phyloP scores from a whole-genome alignment of 2,888 invertebrate genomes.

The Calliphora vomitoria region DNA sequence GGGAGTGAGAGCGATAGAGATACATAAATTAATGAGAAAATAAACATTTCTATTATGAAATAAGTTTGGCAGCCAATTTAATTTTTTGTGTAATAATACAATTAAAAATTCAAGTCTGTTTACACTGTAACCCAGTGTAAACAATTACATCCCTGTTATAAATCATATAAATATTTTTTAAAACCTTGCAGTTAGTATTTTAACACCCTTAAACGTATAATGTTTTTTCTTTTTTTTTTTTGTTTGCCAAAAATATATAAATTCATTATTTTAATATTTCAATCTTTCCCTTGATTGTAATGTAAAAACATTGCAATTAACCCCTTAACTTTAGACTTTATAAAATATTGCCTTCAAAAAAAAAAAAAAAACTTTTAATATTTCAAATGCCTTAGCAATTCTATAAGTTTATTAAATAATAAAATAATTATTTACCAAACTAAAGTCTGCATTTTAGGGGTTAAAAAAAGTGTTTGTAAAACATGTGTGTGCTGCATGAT shows the following conservation, averaged over 20 bases:
- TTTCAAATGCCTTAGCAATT: too few relatives aligned
- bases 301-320: not conserved
- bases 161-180: not conserved
- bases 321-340: not conserved
- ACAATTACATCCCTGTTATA: not conserved
- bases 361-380: too few relatives aligned
- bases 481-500: not conserved
- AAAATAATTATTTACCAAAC: not conserved
- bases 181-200: not conserved
- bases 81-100: not conserved
- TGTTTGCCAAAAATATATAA: not conserved
- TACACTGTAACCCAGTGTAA: too few relatives aligned
- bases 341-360: too few relatives aligned
- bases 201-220: conserved; percentile 1
- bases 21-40: not conserved
- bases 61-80: not conserved
- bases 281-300: not conserved
- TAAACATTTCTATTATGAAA: not conserved
- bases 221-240: too few relatives aligned
- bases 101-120: not conserved
- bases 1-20: too few relatives aligned
- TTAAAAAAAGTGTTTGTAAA: conserved; percentile 19
- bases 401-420: not conserved
- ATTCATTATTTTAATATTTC: not conserved
- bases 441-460: conserved; percentile 43